These are phyloP conservation scores for Heliocidaris tuberculata DNA, from an alignment of 35 echinoderm and acorn worm genomes.

Conservation along the genomic window DNA sequence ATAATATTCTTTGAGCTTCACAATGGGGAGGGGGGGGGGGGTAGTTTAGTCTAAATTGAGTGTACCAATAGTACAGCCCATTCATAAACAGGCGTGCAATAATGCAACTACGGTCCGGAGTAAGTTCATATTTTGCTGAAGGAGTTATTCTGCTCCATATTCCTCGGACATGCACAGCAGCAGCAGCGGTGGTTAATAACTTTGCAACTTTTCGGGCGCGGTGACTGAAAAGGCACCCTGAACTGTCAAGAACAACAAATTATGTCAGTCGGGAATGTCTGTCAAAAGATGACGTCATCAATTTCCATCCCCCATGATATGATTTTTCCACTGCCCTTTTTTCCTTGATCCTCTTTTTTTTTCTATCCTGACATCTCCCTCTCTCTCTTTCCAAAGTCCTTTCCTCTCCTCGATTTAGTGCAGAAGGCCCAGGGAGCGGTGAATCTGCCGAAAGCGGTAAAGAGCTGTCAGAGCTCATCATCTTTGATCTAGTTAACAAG, in stretches of 20 bases:
- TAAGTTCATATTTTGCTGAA: too few relatives aligned
- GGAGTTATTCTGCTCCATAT: too few relatives aligned
- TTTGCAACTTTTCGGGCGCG: neutral
- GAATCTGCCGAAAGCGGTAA: neutral
- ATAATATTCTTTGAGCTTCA: too few relatives aligned
- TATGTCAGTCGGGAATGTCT: constrained; percentile 3
- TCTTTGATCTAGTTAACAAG: constrained; percentile 33
- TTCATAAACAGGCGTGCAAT: too few relatives aligned
- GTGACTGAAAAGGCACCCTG: neutral
- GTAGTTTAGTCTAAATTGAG: too few relatives aligned
- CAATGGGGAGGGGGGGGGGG: too few relatives aligned
- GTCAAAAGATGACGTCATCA: constrained; percentile 15
- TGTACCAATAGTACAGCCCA: too few relatives aligned
- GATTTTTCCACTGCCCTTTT: neutral
- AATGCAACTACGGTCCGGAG: too few relatives aligned
- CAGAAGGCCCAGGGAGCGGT: neutral
- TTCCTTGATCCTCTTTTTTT: neutral
- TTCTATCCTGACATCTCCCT: neutral
- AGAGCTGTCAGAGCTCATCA: constrained; percentile 11
- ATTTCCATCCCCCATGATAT: neutral
- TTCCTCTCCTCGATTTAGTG: neutral
- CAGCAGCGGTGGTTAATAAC: neutral
- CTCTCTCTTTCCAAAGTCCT: neutral
- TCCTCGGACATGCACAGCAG: neutral
- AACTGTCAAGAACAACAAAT: neutral